Base-by-base conservation (phyloP, 2,888 invertebrate species). In the Caenorhabditis wallacei region DNA sequence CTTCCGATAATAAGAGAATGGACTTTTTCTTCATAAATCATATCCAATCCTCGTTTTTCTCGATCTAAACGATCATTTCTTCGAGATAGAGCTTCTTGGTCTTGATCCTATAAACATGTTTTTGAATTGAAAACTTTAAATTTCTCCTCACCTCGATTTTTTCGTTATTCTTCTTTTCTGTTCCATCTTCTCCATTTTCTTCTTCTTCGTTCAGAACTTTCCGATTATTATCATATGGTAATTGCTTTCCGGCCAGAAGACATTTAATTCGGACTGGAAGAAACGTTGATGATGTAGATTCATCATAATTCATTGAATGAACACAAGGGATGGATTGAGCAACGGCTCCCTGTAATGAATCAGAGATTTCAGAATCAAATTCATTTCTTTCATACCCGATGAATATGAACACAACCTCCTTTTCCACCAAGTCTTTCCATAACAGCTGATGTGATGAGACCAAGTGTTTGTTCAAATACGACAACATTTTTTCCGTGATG, bases 351-450 rank as follows among this genome's bases (percentile, higher is more conserved):
- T 82, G n/a, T 22, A 89, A 89, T 24, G 5, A 24, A 53, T 24
- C 30, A 5, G 30, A 48, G 1, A 20, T 51, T 2, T 57, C 4
- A 18, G 4, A 22, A 11, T 5, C 10, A 20, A 16, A 3, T 13
- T 40, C n/a, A 3, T 26, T 43, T 26, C 24, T 24, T n/a, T 26
- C 26, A 11, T 1, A 80, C 84, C 10, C 87, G 40, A 57, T 86
- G 87, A 64, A 85, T 70, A 56, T 93, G 93, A 40, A 93, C 90
- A 26, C 93, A 92, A 46, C 88, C 89, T 3, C 93, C 94, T 0
- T 95, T 95, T 75, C 96, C 95, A 70, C 95, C 94, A 20, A 94
- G 87, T 84, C 94, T 91, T 92, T 96, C 95, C 56, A 98, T 92
- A 89, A 97, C 94, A 16, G 83, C 84, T 11, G 85, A 70, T 18